These are phyloP conservation scores for Axea sp. DNA, from an alignment of 2,888 invertebrate genomes.

Conservation along the genomic window DNA sequence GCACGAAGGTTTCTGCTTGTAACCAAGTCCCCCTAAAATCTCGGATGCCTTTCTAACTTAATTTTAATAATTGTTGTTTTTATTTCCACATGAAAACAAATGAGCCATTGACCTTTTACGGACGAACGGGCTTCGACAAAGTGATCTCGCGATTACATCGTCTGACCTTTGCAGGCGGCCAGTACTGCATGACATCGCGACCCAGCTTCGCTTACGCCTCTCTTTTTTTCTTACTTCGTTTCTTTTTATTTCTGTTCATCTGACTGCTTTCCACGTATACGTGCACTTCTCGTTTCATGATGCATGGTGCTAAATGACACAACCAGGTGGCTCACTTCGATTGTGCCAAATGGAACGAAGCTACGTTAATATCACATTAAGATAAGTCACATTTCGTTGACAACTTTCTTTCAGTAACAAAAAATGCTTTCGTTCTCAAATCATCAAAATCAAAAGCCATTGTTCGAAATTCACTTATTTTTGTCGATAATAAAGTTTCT, in stretches of 20 bases:
- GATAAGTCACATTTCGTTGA: slow-evolving; percentile 42
- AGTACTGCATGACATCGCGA: slow-evolving; percentile 42
- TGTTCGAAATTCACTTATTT: slow-evolving; percentile 15
- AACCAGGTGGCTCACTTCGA: slow-evolving; percentile 38
- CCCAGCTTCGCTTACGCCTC: slow-evolving; percentile 11
- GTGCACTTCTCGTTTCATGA: slow-evolving; percentile 32
- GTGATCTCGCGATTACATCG: slow-evolving; percentile 29
- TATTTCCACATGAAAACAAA: slow-evolving; percentile 32
- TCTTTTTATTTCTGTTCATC: neutral
- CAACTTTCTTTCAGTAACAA: slow-evolving; percentile 15
- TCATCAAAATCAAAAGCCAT: slow-evolving; percentile 21
- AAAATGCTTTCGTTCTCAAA: neutral
- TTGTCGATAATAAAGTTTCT: too few species aligned
- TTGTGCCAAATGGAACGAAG: slow-evolving; percentile 40
- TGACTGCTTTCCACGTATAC: slow-evolving; percentile 15
- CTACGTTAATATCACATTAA: slow-evolving; percentile 53
- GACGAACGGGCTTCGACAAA: slow-evolving; percentile 15
- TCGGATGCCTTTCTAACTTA: slow-evolving; percentile 8
- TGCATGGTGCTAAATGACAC: slow-evolving; percentile 45
- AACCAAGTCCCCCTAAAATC: slow-evolving; percentile 24
- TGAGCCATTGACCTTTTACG: slow-evolving; percentile 54
- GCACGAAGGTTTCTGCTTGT: too few species aligned
- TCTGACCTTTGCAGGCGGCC: slow-evolving; percentile 39
- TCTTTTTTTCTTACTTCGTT: slow-evolving; percentile 2
- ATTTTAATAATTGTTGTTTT: slow-evolving; percentile 25